phyloP scores from a whole-genome alignment of 1,140 invertebrate genomes.

The Drosophila ananassae region DNA sequence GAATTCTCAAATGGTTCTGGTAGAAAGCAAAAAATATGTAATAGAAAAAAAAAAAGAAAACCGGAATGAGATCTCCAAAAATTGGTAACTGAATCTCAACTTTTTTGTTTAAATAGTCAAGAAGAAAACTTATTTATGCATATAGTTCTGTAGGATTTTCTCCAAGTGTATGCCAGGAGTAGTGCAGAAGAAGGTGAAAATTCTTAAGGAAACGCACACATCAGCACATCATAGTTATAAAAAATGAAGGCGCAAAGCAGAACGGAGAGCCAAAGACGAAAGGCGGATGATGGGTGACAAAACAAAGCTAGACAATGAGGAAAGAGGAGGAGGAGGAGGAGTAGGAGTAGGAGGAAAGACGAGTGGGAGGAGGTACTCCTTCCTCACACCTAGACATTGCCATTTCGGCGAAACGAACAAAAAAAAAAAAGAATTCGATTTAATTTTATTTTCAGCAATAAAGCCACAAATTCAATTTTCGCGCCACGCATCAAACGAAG shows the following conservation, averaged over 20 bases:
- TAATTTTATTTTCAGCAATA: constrained; percentile 83
- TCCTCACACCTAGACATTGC: constrained; percentile 1
- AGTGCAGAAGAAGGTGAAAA: background rate
- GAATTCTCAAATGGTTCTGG: no score
- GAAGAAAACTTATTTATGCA: no score
- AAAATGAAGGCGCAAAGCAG: constrained; percentile 68
- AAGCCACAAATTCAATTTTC: constrained; percentile 83
- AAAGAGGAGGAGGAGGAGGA: constrained; percentile 18
- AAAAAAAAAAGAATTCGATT: constrained; percentile 72
- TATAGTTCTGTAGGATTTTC: background rate
- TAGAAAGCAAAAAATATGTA: no score
- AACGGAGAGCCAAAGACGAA: constrained; percentile 42
- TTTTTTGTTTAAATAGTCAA: no score
- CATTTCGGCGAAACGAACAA: constrained; percentile 22
- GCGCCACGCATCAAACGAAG: constrained; percentile 59
- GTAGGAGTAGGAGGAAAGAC: background rate
- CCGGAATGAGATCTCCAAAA: no score
- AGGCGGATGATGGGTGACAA: background rate
- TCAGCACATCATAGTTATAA: constrained; percentile 78
- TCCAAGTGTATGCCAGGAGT: background rate
- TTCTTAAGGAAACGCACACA: constrained; percentile 63
- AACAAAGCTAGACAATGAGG: constrained; percentile 15
- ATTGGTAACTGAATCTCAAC: no score
- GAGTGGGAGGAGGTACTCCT: background rate
- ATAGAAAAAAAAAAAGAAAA: no score